Percentiles rank a stretch among this genome's conserved stretches.
Evolutionary conservation across 2,113 vertebrate genomes (phyloP).

Genomic region (Corythoichthys haematopterus): DNA sequence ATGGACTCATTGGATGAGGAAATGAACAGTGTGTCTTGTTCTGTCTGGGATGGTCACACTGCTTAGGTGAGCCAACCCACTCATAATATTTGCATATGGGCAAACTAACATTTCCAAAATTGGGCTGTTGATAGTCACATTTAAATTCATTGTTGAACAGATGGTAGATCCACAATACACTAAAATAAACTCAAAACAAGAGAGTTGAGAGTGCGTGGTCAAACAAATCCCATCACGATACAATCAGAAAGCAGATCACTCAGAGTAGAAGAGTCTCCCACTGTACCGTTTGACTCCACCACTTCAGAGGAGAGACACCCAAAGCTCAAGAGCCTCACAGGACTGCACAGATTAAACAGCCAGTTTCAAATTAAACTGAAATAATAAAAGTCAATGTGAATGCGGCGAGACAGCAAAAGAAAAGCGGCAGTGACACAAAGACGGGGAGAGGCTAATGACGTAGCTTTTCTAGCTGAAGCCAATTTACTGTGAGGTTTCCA

Average conservation of each 20-base stretch:
- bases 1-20: slow-evolving; percentile 1
- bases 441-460: slow-evolving; percentile 50
- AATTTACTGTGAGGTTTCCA: slow-evolving; percentile 63
- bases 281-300: not conserved
- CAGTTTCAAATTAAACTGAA: slow-evolving; percentile 49
- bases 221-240: not conserved
- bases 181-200: not conserved
- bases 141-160: not conserved
- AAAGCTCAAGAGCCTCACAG: slow-evolving; percentile 23
- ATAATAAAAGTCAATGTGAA: slow-evolving; percentile 47
- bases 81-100: not conserved
- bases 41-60: not conserved
- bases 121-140: not conserved
- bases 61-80: not conserved
- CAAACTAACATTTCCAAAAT: not conserved
- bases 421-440: slow-evolving; percentile 30
- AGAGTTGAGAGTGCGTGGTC: not conserved
- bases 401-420: slow-evolving; percentile 24
- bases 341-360: slow-evolving; percentile 45
- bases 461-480: slow-evolving; percentile 46
- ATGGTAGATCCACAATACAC: not conserved
- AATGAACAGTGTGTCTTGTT: not conserved
- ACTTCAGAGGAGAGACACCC: slow-evolving; percentile 6
- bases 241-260: slow-evolving; percentile 1
- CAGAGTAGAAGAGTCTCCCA: not conserved